These are phyloP conservation scores for Trichonephila clavipes DNA, from an alignment of 1,140 invertebrate genomes.

Conservation along the genomic window DNA sequence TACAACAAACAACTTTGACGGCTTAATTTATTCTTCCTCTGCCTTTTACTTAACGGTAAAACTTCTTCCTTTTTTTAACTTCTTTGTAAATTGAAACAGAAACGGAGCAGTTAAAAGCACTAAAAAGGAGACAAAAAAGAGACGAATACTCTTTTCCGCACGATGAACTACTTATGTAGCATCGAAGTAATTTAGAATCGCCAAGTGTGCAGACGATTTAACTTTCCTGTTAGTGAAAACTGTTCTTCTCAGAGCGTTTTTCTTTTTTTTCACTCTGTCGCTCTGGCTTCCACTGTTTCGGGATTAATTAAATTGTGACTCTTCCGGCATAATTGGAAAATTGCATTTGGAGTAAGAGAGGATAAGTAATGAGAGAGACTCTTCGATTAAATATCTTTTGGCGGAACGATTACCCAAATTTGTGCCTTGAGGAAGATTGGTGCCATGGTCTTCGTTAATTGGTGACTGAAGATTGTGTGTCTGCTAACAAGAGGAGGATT, in stretches of 20 bases:
- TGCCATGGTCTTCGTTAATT: not conserved
- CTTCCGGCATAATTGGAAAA: not conserved
- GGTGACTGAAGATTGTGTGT: not conserved
- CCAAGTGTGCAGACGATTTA: not conserved
- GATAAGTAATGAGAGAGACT: not conserved
- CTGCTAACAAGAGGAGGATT: too few species aligned
- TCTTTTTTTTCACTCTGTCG: not conserved
- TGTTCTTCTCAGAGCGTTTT: too few species aligned
- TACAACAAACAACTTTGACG: not conserved
- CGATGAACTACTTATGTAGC: not conserved
- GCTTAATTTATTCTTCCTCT: not conserved
- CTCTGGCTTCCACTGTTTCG: not conserved
- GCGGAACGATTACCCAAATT: not conserved
- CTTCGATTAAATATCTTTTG: conserved; percentile 9
- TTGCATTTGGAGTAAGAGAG: not conserved
- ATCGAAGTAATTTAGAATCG: not conserved
- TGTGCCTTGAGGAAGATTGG: not conserved
- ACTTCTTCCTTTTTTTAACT: not conserved
- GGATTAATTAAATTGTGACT: conserved; percentile 6
- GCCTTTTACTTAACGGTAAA: not conserved
- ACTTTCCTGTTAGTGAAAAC: not conserved
- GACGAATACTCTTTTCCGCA: not conserved
- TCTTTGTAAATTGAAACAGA: not conserved
- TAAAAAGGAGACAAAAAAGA: not conserved
- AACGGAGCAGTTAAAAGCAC: not conserved